phyloP scores from a whole-genome alignment of 2,797 vertebrate genomes.

The Agapornis canus region DNA sequence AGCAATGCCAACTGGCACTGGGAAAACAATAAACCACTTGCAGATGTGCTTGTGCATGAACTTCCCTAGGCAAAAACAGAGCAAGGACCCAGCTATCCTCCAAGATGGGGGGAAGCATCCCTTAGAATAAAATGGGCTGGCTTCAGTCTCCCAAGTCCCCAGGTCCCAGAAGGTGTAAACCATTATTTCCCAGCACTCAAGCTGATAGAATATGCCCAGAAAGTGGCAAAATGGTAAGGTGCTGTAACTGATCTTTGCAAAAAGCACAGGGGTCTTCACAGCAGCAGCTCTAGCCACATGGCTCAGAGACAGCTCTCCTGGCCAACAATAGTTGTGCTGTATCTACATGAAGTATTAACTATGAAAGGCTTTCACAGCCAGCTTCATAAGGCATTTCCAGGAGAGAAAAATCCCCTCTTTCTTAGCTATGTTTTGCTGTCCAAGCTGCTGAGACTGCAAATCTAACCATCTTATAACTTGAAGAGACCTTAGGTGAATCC shows the following conservation, averaged over 20 bases:
- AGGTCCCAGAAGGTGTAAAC: neutral
- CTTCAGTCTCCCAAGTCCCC: neutral
- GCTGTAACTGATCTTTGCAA: neutral
- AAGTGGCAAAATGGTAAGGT: neutral
- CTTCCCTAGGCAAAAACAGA: neutral
- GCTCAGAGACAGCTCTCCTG: neutral
- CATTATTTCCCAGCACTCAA: neutral
- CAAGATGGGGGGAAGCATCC: neutral
- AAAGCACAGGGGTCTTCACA: neutral
- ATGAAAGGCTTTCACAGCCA: neutral
- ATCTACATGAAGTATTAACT: neutral
- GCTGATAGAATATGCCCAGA: neutral
- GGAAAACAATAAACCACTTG: neutral
- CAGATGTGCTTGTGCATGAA: neutral
- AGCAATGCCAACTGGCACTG: neutral
- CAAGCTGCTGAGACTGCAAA: constrained; percentile 31
- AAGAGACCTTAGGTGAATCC: constrained; percentile 52
- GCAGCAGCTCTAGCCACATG: neutral
- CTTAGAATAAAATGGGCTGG: neutral
- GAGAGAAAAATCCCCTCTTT: neutral
- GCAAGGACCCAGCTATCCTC: neutral
- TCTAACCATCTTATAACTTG: constrained; percentile 3
- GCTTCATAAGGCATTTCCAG: neutral
- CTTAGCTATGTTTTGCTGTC: constrained; percentile 6
- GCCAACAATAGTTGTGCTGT: neutral